Evolutionary conservation across 2,888 invertebrate genomes (phyloP).

Genomic region (Prionchulus punctatus): DNA sequence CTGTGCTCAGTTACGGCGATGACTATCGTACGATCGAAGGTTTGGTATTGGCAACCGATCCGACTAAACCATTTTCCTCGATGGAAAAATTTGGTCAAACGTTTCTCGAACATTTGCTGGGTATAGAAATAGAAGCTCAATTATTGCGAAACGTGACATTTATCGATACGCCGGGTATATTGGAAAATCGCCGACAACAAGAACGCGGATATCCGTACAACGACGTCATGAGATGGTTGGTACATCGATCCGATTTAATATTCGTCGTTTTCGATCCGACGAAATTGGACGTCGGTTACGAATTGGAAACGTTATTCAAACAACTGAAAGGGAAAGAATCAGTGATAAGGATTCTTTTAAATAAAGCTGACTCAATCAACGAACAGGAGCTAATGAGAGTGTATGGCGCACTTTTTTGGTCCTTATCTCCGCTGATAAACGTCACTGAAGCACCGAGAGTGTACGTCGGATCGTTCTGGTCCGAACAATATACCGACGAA

Average conservation of each 20-base stretch:
- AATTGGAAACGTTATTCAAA: slow-evolving; percentile 81
- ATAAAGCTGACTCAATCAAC: slow-evolving; percentile 81
- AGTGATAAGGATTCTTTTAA: slow-evolving; percentile 76
- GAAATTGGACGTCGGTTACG: slow-evolving; percentile 81
- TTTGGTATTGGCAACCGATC: slow-evolving; percentile 81
- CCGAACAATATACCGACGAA: slow-evolving; percentile 59
- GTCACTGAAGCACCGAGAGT: slow-evolving; percentile 80
- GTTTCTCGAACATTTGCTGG: slow-evolving; percentile 43
- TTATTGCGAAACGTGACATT: slow-evolving; percentile 49
- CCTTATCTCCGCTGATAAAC: slow-evolving; percentile 85
- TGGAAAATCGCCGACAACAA: slow-evolving; percentile 71
- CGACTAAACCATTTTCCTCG: slow-evolving; percentile 61
- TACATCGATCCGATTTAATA: slow-evolving; percentile 77
- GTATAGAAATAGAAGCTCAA: slow-evolving; percentile 17
- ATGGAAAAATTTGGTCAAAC: slow-evolving; percentile 91
- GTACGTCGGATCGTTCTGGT: slow-evolving; percentile 65
- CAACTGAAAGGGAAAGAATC: slow-evolving; percentile 64
- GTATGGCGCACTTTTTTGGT: slow-evolving; percentile 85
- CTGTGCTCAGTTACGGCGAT: slow-evolving; percentile 64
- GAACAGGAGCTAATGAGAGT: slow-evolving; percentile 81
- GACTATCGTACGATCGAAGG: slow-evolving; percentile 70
- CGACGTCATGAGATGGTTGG: slow-evolving; percentile 92
- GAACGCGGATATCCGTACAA: slow-evolving; percentile 83
- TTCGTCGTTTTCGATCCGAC: slow-evolving; percentile 87
- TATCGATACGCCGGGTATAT: slow-evolving; percentile 84